These are phyloP conservation scores for Lithophane leautieri DNA, from an alignment of 2,888 invertebrate genomes.

Conservation along the genomic window DNA sequence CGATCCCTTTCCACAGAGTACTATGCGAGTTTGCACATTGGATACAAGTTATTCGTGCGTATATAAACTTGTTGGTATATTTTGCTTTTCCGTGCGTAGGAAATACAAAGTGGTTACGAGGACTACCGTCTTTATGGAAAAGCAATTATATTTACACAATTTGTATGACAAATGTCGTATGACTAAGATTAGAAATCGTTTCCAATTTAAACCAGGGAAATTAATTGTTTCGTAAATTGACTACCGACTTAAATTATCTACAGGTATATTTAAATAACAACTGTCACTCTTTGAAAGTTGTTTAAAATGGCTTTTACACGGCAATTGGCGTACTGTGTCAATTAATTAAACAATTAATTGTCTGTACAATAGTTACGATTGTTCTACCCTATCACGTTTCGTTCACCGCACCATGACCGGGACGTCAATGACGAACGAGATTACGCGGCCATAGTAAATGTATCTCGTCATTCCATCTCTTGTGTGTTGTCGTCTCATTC, in stretches of 20 bases:
- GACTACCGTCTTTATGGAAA: constrained; percentile 7
- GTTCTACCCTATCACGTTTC: too few species aligned
- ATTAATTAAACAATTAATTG: background rate
- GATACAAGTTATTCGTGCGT: constrained; percentile 34
- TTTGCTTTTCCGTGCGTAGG: constrained; percentile 25
- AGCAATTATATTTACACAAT: constrained; percentile 6
- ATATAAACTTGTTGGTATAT: constrained; percentile 30
- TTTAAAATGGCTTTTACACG: background rate
- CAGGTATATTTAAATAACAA: background rate
- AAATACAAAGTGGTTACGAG: constrained; percentile 31
- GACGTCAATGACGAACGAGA: too few species aligned
- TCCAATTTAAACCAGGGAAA: background rate
- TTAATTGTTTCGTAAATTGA: background rate
- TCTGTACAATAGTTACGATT: too few species aligned
- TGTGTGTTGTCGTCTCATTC: too few species aligned
- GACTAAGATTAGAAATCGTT: background rate
- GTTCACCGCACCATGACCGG: too few species aligned
- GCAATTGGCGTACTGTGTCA: background rate
- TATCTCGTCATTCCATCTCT: too few species aligned
- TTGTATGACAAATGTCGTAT: background rate
- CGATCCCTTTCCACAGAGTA: constrained; percentile 3
- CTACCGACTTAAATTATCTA: background rate
- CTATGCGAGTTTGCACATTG: constrained; percentile 38
- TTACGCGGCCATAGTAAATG: too few species aligned
- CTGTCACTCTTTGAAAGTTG: background rate